Evolutionary conservation across 2,888 invertebrate genomes (phyloP).

Genomic region (Hololepta plana): DNA sequence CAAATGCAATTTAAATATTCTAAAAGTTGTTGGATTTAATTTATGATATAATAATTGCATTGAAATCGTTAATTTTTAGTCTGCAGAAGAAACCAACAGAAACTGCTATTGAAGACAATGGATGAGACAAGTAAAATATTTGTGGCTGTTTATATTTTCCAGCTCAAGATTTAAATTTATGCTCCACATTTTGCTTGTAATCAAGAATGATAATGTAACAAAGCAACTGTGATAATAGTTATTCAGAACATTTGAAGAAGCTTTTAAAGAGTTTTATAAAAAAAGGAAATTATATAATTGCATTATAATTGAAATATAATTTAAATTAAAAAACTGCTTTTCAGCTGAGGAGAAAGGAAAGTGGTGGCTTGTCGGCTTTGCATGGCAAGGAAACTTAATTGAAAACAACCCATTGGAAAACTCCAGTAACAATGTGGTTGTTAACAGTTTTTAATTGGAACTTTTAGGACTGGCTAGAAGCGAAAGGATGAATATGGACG

Average conservation of each 20-base stretch:
- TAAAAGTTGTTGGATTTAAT: constrained; percentile 66
- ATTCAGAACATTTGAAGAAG: constrained; percentile 70
- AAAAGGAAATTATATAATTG: constrained; percentile 62
- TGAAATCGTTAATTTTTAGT: constrained; percentile 56
- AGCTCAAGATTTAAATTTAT: constrained; percentile 74
- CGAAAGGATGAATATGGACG: constrained; percentile 90
- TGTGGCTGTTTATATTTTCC: constrained; percentile 4
- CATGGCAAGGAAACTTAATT: constrained; percentile 62
- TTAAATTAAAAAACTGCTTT: constrained; percentile 7
- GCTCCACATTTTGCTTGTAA: constrained; percentile 73
- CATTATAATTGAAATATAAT: constrained; percentile 28
- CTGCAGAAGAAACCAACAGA: constrained; percentile 43
- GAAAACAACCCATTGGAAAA: constrained; percentile 13
- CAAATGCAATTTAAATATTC: constrained; percentile 60
- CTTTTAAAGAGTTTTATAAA: constrained; percentile 50
- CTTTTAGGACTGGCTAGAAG: constrained; percentile 64
- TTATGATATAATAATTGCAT: constrained; percentile 68
- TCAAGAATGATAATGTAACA: constrained; percentile 85
- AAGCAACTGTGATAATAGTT: constrained; percentile 81
- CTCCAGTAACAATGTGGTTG: constrained; percentile 5
- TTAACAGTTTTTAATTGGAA: constrained; percentile 29
- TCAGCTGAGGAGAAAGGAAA: constrained; percentile 69
- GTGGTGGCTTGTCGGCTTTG: constrained; percentile 97
- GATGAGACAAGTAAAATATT: constrained; percentile 23
- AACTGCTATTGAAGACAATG: constrained; percentile 23